Conservation (phyloP, 2,113 vertebrate species). For the Xiphophorus hellerii region DNA sequence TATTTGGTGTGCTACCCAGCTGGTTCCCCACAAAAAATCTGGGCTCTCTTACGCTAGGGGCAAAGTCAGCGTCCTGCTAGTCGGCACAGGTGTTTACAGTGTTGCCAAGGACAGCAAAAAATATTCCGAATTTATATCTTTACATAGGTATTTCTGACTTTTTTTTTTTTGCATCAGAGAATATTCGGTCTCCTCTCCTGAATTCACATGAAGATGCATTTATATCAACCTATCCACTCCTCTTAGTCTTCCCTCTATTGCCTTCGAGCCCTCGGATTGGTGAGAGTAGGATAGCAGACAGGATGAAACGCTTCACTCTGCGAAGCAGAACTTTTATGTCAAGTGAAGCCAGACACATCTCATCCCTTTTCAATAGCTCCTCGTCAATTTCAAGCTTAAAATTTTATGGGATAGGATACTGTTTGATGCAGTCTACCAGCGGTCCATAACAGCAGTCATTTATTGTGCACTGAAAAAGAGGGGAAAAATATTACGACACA, state of each 20-base stretch:
- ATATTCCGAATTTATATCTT: neutral
- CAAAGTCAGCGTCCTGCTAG: neutral
- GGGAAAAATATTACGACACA: conserved; percentile 74
- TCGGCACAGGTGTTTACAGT: neutral
- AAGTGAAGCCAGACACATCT: conserved; percentile 91
- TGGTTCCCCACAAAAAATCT: conserved; percentile 55
- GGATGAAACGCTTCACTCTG: conserved; percentile 81
- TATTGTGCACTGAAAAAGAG: conserved; percentile 93
- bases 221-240: conserved; percentile 55
- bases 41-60: conserved; percentile 16
- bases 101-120: neutral
- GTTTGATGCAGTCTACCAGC: conserved; percentile 99
- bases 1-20: conserved; percentile 56
- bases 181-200: conserved; percentile 54
- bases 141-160: neutral
- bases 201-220: conserved; percentile 62
- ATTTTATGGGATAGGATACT: conserved; percentile 99
- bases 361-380: conserved; percentile 87
- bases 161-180: conserved; percentile 47
- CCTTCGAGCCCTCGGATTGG: conserved; percentile 67
- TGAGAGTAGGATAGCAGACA: conserved; percentile 57
- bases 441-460: conserved; percentile 99
- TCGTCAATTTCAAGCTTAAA: conserved; percentile 93
- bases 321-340: conserved; percentile 95
- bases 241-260: conserved; percentile 48